Conservation (phyloP, 2,113 vertebrate genomes). For the Sinocyclocheilus maitianheensis region DNA sequence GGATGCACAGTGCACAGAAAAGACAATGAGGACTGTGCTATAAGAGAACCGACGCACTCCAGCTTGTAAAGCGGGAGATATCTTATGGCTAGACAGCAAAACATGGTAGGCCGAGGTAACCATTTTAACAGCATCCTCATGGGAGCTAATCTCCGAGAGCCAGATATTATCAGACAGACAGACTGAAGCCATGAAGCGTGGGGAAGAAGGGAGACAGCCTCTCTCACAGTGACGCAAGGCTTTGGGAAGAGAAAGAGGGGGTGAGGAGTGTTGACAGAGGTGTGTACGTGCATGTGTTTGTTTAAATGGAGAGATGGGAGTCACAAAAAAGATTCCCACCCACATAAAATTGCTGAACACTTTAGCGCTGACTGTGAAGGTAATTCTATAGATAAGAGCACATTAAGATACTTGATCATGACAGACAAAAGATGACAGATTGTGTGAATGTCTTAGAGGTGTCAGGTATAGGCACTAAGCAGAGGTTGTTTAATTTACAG, state of each 20-base stretch:
- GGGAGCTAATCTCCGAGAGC: conserved; percentile 67
- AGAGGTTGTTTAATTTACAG: conserved; percentile 42
- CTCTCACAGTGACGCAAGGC: conserved; percentile 40
- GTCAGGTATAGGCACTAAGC: conserved; percentile 54
- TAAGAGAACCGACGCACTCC: conserved; percentile 60
- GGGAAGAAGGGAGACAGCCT: conserved; percentile 62
- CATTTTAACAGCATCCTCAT: conserved; percentile 70
- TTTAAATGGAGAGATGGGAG: conserved; percentile 5
- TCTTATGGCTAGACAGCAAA: conserved; percentile 53
- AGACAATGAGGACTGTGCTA: conserved; percentile 68
- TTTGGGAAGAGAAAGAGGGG: neutral
- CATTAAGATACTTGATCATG: conserved; percentile 45
- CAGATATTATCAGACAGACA: conserved; percentile 73
- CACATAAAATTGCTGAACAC: neutral
- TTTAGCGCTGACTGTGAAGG: conserved; percentile 34
- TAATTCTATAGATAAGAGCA: conserved; percentile 36
- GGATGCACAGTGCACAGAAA: conserved; percentile 56
- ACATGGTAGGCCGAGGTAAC: conserved; percentile 54
- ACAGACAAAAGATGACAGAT: conserved; percentile 46
- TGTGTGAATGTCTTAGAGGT: conserved; percentile 49
- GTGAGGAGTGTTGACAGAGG: conserved; percentile 8
- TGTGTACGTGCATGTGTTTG: conserved; percentile 10
- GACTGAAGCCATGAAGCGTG: conserved; percentile 58
- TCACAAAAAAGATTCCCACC: conserved; percentile 1
- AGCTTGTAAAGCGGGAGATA: conserved; percentile 54